These are phyloP conservation scores for Aphodius granarius DNA, from an alignment of 2,888 invertebrate genomes.

Conservation along the genomic window DNA sequence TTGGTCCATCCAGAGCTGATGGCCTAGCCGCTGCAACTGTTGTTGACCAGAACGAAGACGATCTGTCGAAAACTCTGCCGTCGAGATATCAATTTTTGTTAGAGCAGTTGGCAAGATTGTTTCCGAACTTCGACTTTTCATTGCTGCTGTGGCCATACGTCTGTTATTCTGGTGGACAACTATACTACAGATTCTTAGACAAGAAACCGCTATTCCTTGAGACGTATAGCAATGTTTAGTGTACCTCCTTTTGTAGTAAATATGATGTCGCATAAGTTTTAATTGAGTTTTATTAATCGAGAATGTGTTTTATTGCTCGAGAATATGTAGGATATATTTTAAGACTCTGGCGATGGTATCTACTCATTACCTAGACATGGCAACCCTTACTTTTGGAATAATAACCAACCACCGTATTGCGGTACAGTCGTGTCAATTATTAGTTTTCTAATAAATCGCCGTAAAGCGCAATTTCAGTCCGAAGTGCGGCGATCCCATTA, in stretches of 20 bases:
- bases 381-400: too few species aligned
- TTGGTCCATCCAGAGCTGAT: not conserved
- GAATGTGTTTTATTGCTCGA: too few species aligned
- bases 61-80: slow-evolving; percentile 31
- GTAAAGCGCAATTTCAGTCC: too few species aligned
- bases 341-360: too few species aligned
- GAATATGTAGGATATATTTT: too few species aligned
- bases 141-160: slow-evolving; percentile 45
- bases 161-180: slow-evolving; percentile 45
- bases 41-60: not conserved
- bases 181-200: slow-evolving; percentile 47
- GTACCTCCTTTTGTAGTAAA: not conserved
- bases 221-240: slow-evolving; percentile 37
- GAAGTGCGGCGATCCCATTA: too few species aligned
- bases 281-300: too few species aligned
- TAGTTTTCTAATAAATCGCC: too few species aligned
- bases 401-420: too few species aligned
- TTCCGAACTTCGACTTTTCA: slow-evolving; percentile 42
- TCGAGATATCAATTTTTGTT: slow-evolving; percentile 41
- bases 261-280: too few species aligned
- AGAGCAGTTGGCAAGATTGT: slow-evolving; percentile 40
- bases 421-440: too few species aligned
- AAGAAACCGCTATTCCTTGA: slow-evolving; percentile 32
- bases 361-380: too few species aligned
- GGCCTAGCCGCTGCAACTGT: not conserved